Conservation (phyloP, 37 sponge, comb jelly and placozoan species). For the Aphrocallistes beatrix region DNA sequence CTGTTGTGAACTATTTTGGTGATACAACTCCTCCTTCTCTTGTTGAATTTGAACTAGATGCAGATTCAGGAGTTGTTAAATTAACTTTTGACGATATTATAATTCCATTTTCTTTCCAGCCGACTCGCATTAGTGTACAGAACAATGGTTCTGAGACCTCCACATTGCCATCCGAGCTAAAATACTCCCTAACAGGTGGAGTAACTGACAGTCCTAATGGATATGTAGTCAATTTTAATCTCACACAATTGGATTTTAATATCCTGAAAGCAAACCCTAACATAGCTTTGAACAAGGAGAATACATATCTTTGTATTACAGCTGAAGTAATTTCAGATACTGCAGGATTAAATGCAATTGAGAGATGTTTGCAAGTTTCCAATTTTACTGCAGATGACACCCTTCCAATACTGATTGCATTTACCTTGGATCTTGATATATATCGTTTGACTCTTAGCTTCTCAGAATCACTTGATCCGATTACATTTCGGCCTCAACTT, state of each 20-base stretch:
- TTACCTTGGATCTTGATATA: constrained; percentile 12
- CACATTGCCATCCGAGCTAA: constrained; percentile 17
- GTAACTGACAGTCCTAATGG: constrained; percentile 30
- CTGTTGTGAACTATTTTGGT: constrained; percentile 29
- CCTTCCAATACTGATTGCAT: neutral
- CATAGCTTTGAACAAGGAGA: constrained; percentile 24
- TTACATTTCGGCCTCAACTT: neutral
- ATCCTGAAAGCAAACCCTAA: constrained; percentile 43
- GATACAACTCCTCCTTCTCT: constrained; percentile 49
- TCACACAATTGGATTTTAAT: constrained; percentile 53
- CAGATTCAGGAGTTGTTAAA: constrained; percentile 32
- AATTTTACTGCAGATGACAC: constrained; percentile 17
- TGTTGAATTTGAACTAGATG: constrained; percentile 35
- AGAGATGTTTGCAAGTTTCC: constrained; percentile 3
- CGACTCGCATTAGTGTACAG: constrained; percentile 49
- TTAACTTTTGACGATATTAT: constrained; percentile 64
- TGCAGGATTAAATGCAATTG: constrained; percentile 4
- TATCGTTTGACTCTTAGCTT: neutral
- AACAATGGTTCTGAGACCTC: constrained; percentile 29
- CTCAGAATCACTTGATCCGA: constrained; percentile 4
- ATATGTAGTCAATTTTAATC: constrained; percentile 27
- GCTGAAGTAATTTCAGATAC: constrained; percentile 22
- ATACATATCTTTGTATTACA: constrained; percentile 29
- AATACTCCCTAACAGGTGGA: constrained; percentile 55
- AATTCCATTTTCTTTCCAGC: constrained; percentile 32